Conservation (phyloP, 2,797 vertebrate species). For the Aselliscus stoliczkanus region DNA sequence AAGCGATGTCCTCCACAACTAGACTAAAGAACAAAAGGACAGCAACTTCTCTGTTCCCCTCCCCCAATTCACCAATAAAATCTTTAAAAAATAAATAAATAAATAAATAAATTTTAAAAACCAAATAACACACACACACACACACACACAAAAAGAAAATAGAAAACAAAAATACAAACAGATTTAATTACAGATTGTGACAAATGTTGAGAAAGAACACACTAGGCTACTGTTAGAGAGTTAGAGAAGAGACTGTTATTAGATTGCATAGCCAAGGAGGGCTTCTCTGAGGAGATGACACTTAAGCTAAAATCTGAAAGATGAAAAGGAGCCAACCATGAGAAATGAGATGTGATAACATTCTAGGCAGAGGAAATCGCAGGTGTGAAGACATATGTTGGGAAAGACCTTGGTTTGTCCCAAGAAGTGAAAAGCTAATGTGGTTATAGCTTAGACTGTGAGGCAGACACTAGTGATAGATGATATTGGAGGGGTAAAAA, state of each 20-base stretch:
- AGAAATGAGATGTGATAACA: neutral
- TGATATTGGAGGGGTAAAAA: neutral
- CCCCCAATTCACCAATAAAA: no score
- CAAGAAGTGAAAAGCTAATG: neutral
- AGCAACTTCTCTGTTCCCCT: no score
- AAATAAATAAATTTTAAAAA: no score
- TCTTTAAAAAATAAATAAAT: no score
- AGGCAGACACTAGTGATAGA: neutral
- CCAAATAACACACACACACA: no score
- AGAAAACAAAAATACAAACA: neutral
- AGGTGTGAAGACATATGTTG: neutral
- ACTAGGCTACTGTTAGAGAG: neutral
- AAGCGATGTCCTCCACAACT: no score
- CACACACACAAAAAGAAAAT: no score
- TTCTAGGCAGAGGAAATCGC: neutral
- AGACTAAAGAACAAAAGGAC: no score
- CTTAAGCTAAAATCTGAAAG: neutral
- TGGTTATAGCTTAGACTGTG: neutral
- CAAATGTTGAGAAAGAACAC: neutral
- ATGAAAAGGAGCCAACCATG: neutral
- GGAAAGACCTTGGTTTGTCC: neutral
- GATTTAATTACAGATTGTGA: neutral
- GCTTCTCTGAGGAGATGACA: neutral
- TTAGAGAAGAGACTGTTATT: neutral
- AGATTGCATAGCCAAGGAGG: neutral